A percentile compares a stretch with the other conserved stretches of the same genome.
Conservation (phyloP, 2,113 vertebrate species). For the Erythrocercus mccallii region DNA sequence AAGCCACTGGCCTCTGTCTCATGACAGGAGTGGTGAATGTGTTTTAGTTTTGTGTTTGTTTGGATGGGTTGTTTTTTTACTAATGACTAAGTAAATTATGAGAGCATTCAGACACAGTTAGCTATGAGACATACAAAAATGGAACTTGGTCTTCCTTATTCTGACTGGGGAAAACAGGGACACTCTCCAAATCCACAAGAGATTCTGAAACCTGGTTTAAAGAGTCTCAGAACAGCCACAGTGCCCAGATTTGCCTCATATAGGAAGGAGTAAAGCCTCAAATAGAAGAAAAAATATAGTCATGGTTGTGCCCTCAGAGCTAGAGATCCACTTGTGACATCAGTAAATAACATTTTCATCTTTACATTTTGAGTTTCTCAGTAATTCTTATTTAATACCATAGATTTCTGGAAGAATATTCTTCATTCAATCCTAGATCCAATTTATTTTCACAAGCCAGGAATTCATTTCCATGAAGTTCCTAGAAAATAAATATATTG, state of each 20-base stretch:
- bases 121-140: not conserved
- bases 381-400: conserved; percentile 52
- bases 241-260: not conserved
- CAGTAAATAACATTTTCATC: not conserved
- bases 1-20: not conserved
- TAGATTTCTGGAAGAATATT: conserved; percentile 6
- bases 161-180: not conserved
- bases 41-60: not conserved
- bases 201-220: not conserved
- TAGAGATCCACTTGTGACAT: not conserved
- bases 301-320: not conserved
- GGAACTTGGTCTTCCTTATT: not conserved
- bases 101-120: not conserved
- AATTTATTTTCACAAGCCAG: conserved; percentile 21
- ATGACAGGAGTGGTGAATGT: not conserved
- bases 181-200: not conserved
- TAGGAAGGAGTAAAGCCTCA: not conserved
- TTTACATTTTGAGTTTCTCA: not conserved
- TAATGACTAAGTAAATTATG: not conserved
- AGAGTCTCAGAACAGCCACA: not conserved
- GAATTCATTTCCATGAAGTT: conserved; percentile 55
- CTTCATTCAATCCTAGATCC: not conserved
- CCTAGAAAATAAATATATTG: conserved; percentile 52
- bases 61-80: not conserved
- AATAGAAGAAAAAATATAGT: not conserved